Conservation (phyloP, 2,888 invertebrate species). For the Labia minor region DNA sequence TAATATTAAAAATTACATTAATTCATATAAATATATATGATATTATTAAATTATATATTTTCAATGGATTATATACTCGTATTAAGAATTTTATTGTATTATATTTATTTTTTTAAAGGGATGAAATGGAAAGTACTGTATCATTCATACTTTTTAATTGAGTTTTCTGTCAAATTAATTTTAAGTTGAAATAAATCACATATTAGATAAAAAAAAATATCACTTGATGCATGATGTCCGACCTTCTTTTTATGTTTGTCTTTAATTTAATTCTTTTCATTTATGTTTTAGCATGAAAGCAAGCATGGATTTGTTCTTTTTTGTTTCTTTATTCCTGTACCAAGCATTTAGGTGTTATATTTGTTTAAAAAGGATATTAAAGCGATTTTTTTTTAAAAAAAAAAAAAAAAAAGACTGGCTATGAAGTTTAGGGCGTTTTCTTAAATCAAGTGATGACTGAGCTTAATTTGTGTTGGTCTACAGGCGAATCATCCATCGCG, state of each 20-base stretch:
- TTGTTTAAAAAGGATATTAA: no score
- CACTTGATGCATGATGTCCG: not conserved
- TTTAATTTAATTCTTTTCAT: not conserved
- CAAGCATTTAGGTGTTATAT: not conserved
- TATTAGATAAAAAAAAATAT: not conserved
- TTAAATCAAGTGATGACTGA: not conserved
- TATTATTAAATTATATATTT: no score
- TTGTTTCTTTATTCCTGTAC: not conserved
- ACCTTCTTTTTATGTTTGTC: no score
- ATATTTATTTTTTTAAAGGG: no score
- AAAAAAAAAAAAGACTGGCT: not conserved
- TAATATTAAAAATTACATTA: no score
- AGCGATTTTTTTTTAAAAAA: not conserved
- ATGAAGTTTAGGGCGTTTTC: not conserved
- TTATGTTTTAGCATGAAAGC: not conserved
- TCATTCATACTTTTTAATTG: not conserved
- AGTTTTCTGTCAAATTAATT: not conserved
- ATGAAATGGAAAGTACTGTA: no score
- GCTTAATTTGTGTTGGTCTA: conserved; percentile 1
- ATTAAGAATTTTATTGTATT: no score
- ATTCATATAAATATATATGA: no score
- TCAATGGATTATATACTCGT: no score
- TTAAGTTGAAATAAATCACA: not conserved
- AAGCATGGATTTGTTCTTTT: not conserved
- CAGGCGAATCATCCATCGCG: not conserved